A percentile compares a stretch with the other conserved stretches of the same genome.
phyloP scores from a whole-genome alignment of 1,140 invertebrate genomes.

The Anthonomus grandis region DNA sequence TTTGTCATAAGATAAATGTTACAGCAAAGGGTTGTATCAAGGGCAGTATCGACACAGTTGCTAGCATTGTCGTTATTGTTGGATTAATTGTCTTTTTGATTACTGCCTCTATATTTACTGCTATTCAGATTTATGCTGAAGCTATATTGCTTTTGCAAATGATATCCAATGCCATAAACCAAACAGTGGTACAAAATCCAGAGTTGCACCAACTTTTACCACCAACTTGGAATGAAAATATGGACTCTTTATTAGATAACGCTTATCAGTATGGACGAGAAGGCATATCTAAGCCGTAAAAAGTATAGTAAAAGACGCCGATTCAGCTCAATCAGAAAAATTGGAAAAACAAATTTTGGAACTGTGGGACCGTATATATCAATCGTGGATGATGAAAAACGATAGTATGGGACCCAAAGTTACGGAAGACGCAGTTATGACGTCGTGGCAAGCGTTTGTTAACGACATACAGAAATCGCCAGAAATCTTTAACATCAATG shows the following conservation, averaged over 20 bases:
- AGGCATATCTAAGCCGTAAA: conserved; percentile 76
- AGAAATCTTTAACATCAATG: conserved; percentile 70
- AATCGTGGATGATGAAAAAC: conserved; percentile 79
- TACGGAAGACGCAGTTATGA: conserved; percentile 62
- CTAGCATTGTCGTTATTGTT: conserved; percentile 57
- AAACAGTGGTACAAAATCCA: conserved; percentile 83
- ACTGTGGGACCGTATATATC: conserved; percentile 90
- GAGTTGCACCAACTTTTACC: conserved; percentile 73
- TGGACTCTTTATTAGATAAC: conserved; percentile 87
- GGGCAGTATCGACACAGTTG: conserved; percentile 57
- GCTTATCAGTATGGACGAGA: conserved; percentile 87
- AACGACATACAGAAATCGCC: conserved; percentile 70
- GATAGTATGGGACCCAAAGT: conserved; percentile 63
- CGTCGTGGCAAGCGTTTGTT: conserved; percentile 69
- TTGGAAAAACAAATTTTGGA: conserved; percentile 90
- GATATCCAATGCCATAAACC: conserved; percentile 84
- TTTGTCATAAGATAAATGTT: conserved; percentile 52
- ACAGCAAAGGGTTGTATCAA: conserved; percentile 52
- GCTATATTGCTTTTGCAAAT: conserved; percentile 89
- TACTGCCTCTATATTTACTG: conserved; percentile 56
- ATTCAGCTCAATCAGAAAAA: conserved; percentile 75
- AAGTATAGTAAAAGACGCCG: conserved; percentile 75
- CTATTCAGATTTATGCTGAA: conserved; percentile 87
- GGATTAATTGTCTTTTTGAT: conserved; percentile 56
- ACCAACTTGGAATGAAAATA: conserved; percentile 71